Evolutionary conservation across 2,888 invertebrate genomes (phyloP), one percentile per base, ranked within the genome.

Genomic region (Cataglyphis cursor): DNA sequence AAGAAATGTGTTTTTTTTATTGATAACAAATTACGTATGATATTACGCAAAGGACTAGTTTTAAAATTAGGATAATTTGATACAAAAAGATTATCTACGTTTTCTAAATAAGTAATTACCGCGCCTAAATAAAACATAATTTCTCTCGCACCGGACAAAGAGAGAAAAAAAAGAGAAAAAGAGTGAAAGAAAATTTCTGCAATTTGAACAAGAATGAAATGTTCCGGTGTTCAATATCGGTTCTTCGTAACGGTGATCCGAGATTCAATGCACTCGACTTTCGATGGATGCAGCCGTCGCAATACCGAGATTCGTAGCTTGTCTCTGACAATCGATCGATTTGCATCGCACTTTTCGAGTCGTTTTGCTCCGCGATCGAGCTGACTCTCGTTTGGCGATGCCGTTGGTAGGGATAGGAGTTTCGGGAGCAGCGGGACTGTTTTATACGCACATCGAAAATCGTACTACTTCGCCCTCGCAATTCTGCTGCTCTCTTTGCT

Each of bases 401-500:
- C 24, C 48, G 12, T 21, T 31, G 31, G 18, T 44, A 51, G n/a
- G 41, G 21, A 78, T 57, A 51, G 70, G 59, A 68, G 31, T 68
- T 80, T 84, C 64, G 81, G 61, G 70, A 84, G 38, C 81, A 65
- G 28, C 54, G 64, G 38, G 78, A 73, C 35, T 54, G 44, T 83
- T 83, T 70, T 62, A 80, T 61, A 66, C 10, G 51, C 31, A 57
- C 35, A 51, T 51, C 65, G 31, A 78, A 59, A 68, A 31, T 18
- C n/a, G 18, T 57, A 51, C 31, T 35, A 24, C 12, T 9, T n/a
- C 51, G 51, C 18, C 24, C 35, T 82, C 54, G 24, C 66, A 24
- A 9, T 18, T n/a, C 62, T 10, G n/a, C 21, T 54, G 54, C 28
- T 78, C 21, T 28, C 15, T 18, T 38, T 21, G 38, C 21, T 66